Percentiles rank a stretch among this genome's conserved stretches.
Conservation (phyloP, 1,140 invertebrate species). For the Cardiocondyla obscurior region DNA sequence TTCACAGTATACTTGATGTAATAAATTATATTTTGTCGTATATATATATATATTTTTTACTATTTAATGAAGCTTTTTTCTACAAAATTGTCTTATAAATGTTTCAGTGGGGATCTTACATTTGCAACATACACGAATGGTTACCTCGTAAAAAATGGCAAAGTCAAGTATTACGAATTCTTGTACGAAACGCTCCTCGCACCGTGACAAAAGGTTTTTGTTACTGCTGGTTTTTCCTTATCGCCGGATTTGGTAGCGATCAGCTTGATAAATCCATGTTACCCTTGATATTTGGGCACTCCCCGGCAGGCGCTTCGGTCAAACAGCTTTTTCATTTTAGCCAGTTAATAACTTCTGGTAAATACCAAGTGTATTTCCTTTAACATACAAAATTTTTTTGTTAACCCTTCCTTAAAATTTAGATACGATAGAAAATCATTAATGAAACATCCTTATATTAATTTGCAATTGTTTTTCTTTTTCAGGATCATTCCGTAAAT, state of each 20-base stretch:
- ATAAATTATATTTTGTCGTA: too few relatives aligned
- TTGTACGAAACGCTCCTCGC: slow-evolving; percentile 78
- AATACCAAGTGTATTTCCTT: background rate
- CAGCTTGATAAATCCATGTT: slow-evolving; percentile 82
- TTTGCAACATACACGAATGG: slow-evolving; percentile 81
- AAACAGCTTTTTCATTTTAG: slow-evolving; percentile 87
- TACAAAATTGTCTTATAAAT: slow-evolving; percentile 54
- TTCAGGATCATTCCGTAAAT: slow-evolving; percentile 83
- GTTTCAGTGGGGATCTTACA: slow-evolving; percentile 80
- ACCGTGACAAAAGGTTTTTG: slow-evolving; percentile 78
- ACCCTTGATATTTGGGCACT: slow-evolving; percentile 87
- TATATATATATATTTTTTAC: slow-evolving; percentile 58
- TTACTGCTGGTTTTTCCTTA: slow-evolving; percentile 77
- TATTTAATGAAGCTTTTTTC: background rate
- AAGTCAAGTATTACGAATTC: slow-evolving; percentile 74
- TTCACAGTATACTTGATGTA: slow-evolving; percentile 79
- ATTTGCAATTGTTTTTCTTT: slow-evolving; percentile 56
- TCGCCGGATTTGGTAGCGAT: slow-evolving; percentile 82
- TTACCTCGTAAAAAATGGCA: slow-evolving; percentile 79
- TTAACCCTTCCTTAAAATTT: background rate
- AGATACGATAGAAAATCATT: too few relatives aligned
- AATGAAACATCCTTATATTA: background rate
- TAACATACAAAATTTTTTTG: background rate
- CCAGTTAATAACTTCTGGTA: slow-evolving; percentile 83
- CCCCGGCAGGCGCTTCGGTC: slow-evolving; percentile 89